Evolutionary conservation across 2,797 vertebrate genomes (phyloP).

Genomic region (Gallinago stenura): DNA sequence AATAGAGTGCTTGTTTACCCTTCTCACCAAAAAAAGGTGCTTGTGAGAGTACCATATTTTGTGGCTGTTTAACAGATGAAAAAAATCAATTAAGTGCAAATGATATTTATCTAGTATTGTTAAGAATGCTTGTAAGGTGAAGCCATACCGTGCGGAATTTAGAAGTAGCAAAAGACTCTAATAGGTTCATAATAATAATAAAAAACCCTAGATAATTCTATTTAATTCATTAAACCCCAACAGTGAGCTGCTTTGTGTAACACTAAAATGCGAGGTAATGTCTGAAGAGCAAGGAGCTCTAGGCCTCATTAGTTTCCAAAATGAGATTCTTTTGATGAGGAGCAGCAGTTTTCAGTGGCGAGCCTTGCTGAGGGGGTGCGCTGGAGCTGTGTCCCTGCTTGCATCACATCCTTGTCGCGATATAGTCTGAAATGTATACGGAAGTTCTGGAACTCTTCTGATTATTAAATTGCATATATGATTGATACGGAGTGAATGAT

Average conservation of each 20-base stretch:
- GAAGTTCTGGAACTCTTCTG: background rate
- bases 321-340: background rate
- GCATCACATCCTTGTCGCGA: background rate
- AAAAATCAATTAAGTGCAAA: constrained; percentile 48
- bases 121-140: constrained; percentile 45
- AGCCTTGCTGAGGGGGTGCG: background rate
- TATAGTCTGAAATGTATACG: background rate
- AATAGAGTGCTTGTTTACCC: constrained; percentile 71
- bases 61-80: constrained; percentile 36
- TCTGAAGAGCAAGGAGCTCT: background rate
- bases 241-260: background rate
- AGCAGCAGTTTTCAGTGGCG: background rate
- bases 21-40: constrained; percentile 65
- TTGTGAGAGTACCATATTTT: constrained; percentile 14
- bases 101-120: constrained; percentile 55
- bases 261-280: background rate
- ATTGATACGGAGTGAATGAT: background rate
- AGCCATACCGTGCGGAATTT: constrained; percentile 19
- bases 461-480: background rate
- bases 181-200: background rate
- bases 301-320: background rate
- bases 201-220: background rate
- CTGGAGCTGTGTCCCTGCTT: background rate
- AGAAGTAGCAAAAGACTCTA: background rate
- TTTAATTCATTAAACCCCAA: background rate